Conservation (phyloP, 2,113 vertebrate genomes). For the Redunca redunca region DNA sequence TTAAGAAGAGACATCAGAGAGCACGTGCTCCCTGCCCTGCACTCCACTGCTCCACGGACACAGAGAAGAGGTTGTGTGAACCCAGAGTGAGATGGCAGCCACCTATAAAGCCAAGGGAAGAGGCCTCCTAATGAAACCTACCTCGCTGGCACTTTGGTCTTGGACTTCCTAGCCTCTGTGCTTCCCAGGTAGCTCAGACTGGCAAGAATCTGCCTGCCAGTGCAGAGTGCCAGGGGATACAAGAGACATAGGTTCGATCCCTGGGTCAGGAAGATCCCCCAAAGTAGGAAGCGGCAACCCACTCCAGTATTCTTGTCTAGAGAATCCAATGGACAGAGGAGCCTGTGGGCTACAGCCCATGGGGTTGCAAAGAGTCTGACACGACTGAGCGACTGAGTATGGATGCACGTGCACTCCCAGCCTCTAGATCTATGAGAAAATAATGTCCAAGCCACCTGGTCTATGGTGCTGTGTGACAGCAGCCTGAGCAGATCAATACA, state of each 20-base stretch:
- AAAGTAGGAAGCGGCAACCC: neutral
- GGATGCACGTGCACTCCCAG: neutral
- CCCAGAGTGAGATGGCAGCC: neutral
- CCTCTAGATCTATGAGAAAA: neutral
- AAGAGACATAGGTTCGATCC: neutral
- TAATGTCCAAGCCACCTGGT: neutral
- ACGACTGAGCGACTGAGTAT: neutral
- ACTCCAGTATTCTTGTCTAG: neutral
- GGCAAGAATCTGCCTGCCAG: neutral
- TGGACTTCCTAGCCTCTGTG: neutral
- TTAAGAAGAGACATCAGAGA: neutral
- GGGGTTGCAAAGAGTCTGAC: neutral
- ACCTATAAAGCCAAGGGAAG: neutral
- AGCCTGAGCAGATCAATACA: neutral
- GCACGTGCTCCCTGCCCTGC: rapidly evolving
- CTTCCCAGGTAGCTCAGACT: neutral
- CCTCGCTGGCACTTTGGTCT: neutral
- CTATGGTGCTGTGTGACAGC: rapidly evolving
- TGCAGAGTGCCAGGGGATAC: neutral
- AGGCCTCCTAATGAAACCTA: neutral
- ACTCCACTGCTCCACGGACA: neutral
- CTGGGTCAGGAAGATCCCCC: neutral
- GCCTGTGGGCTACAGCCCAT: neutral
- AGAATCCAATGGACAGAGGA: neutral
- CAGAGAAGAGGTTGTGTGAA: neutral